phyloP scores from a whole-genome alignment of 2,113 vertebrate genomes.

The Oostethus manadensis region DNA sequence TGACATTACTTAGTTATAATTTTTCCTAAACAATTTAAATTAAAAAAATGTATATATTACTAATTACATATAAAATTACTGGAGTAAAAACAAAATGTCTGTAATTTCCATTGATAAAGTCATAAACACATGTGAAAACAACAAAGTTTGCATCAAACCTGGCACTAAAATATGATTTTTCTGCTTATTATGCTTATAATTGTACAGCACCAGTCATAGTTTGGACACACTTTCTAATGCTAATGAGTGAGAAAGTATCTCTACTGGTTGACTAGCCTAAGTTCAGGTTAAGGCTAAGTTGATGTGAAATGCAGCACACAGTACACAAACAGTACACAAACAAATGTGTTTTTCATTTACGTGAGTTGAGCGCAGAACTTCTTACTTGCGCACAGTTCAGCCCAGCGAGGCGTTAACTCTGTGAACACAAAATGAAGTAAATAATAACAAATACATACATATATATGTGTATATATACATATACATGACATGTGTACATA shows the following conservation, averaged over 20 bases:
- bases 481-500: too few relatives aligned
- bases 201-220: not conserved
- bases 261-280: not conserved
- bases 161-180: not conserved
- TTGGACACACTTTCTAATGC: not conserved
- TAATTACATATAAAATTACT: too few relatives aligned
- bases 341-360: slow-evolving; percentile 34
- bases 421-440: not conserved
- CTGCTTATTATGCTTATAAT: not conserved
- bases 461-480: too few relatives aligned
- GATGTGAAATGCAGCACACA: not conserved
- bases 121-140: too few relatives aligned
- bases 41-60: too few relatives aligned
- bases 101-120: too few relatives aligned
- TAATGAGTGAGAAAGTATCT: not conserved
- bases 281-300: too few relatives aligned
- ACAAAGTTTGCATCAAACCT: not conserved
- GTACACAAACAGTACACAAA: not conserved
- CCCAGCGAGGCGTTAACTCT: slow-evolving; percentile 57
- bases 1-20: not conserved
- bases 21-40: not conserved
- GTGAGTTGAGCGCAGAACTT: slow-evolving; percentile 27
- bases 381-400: slow-evolving; percentile 41
- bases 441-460: not conserved
- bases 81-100: too few relatives aligned